These are phyloP conservation scores for Lynx canadensis DNA, from an alignment of 2,113 vertebrate species.

Conservation along the genomic window DNA sequence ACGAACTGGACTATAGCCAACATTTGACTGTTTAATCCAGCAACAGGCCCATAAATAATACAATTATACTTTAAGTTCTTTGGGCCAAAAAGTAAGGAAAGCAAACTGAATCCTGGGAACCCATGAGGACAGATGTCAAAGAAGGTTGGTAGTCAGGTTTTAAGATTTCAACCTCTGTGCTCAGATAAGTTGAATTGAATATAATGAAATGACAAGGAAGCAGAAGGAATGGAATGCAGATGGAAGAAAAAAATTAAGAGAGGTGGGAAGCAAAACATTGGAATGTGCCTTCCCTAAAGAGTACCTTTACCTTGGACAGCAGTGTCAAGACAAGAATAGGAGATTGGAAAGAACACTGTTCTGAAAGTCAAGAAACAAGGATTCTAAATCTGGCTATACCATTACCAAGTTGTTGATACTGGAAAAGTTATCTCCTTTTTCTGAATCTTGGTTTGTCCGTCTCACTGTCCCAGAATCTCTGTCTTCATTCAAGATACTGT, in stretches of 20 bases:
- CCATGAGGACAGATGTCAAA: neutral
- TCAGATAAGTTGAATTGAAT: neutral
- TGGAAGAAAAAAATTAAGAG: neutral
- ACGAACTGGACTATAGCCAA: neutral
- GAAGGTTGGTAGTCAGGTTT: neutral
- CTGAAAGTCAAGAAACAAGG: neutral
- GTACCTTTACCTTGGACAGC: neutral
- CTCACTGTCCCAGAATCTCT: neutral
- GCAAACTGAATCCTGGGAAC: neutral
- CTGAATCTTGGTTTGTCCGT: neutral
- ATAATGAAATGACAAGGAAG: neutral
- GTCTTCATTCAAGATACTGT: neutral
- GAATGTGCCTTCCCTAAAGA: neutral
- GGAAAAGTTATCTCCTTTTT: neutral
- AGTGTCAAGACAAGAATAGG: neutral
- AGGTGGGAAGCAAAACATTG: neutral
- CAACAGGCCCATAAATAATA: neutral
- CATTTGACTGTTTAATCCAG: neutral
- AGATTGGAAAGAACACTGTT: neutral
- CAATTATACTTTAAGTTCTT: neutral
- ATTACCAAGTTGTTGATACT: neutral
- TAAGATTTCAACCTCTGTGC: neutral
- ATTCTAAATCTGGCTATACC: neutral
- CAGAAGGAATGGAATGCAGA: neutral
- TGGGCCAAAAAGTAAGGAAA: neutral